Evolutionary conservation across 2,113 vertebrate genomes (phyloP), one percentile per base, ranked within the genome.

Genomic region (Poeciliopsis turrubarensis): DNA sequence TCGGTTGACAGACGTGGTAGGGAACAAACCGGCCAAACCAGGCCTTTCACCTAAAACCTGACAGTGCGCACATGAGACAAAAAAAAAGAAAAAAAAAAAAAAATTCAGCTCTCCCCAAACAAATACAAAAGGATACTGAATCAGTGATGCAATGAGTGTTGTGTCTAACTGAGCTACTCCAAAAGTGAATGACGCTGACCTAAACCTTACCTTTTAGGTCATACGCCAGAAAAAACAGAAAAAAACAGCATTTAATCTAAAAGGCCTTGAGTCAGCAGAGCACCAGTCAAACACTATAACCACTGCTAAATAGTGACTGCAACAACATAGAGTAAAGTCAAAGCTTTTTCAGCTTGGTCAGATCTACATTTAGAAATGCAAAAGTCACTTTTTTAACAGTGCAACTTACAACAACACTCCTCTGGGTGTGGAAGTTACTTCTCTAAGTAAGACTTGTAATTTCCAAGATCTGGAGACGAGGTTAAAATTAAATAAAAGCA

Each of bases 1-100:
- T 82, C 51, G 68, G 63, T 71, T 81, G 68, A 78, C 60, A 81
- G 77, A 78, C 37, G 25, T 51, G 9, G 61, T 27, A 25, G 60
- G 80, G 11, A 63, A 75, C 30, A 88, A 91, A 93, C 92, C 75
- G 12, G 92, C 83, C 90, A 27, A 82, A 88, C 90, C 80, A 73
- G 89, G 87, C 88, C 47, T 54, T 54, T 54, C 22, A 54, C 17
- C 47, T 22, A 44, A 27, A 68, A 29, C 65, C 6, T 19, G 27
- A n/a, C n/a, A n/a, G 30, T 65, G 44, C 22, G 25, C 72, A 54
- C 19, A 57, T 34, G 34, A 37, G 10, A 34, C 6, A 32, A 6
- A 32, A 37, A 37, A 37, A 37, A 3, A 31, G 29, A 34, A 34
- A 34, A 34, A 9, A 34, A 34, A 64, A 17, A 51, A 51, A 22